phyloP scores from a whole-genome alignment of 2,797 vertebrate genomes.

The Tenualosa ilisha region DNA sequence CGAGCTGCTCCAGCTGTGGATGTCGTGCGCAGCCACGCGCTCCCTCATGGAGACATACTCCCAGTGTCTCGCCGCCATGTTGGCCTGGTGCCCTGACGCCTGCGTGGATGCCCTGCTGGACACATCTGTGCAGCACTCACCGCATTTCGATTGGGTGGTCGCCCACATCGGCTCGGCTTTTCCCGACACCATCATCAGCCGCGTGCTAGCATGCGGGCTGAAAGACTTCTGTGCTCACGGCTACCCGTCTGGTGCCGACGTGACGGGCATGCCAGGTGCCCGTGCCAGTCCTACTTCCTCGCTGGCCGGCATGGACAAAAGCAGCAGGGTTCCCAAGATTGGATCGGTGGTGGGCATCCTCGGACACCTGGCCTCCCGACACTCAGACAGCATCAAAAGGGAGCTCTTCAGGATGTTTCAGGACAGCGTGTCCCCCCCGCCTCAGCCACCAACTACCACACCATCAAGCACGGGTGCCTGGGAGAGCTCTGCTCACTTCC shows the following conservation, averaged over 20 bases:
- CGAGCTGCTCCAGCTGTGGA: slow-evolving; percentile 93
- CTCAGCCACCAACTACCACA: slow-evolving; percentile 68
- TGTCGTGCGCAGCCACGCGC: slow-evolving; percentile 88
- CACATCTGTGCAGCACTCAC: slow-evolving; percentile 92
- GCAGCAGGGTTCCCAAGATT: slow-evolving; percentile 86
- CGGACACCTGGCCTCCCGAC: slow-evolving; percentile 87
- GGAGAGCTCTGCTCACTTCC: slow-evolving; percentile 77
- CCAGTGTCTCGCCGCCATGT: slow-evolving; percentile 90
- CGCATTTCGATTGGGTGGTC: slow-evolving; percentile 97
- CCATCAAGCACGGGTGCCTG: slow-evolving; percentile 68
- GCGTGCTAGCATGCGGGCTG: slow-evolving; percentile 91
- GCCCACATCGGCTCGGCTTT: slow-evolving; percentile 97
- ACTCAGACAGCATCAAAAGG: slow-evolving; percentile 89
- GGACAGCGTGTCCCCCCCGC: slow-evolving; percentile 78
- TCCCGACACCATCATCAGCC: slow-evolving; percentile 91
- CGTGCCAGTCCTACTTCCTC: slow-evolving; percentile 51
- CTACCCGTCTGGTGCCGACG: slow-evolving; percentile 51
- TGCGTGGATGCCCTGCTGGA: slow-evolving; percentile 92
- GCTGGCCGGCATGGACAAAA: slow-evolving; percentile 69
- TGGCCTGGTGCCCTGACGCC: slow-evolving; percentile 88
- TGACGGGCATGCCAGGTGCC: slow-evolving; percentile 38
- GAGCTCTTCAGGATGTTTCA: slow-evolving; percentile 94
- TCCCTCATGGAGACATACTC: slow-evolving; percentile 93
- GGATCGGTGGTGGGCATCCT: slow-evolving; percentile 94
- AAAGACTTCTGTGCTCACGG: slow-evolving; percentile 92